Evolutionary conservation across 2,113 vertebrate genomes (phyloP), one percentile per base, ranked within the genome.

Genomic region (Erpornis zantholeuca): DNA sequence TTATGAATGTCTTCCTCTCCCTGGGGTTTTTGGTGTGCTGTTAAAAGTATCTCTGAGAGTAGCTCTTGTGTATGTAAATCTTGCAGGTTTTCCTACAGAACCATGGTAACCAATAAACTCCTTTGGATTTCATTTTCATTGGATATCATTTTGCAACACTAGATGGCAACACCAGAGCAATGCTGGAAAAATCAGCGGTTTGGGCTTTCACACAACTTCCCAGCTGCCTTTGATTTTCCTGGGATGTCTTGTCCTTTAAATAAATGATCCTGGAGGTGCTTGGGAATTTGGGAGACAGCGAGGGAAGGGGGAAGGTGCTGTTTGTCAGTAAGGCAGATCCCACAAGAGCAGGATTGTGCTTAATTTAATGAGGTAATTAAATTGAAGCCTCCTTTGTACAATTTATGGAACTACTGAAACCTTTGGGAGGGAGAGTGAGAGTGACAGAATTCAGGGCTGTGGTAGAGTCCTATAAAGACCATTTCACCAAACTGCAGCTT

Each of bases 361-460:
- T 42, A 28, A 59, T 86, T 88, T 64, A 82, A 79, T 85, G 45
- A 64, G 10, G 36, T 78, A 44, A 94, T 85, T 52, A 72, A 71
- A 42, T 9, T 22, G 35, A 50, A 90, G 19, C 42, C 29, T 82
- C 33, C 15, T 86, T 20, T 16, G 19, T 65, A 60, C 40, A 40
- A 31, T 75, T 75, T 78, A 22, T 63, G 45, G 27, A 75, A 23
- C 42, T 72, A 2, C 50, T 65, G 57, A 10, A 35, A 17, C 23
- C 24, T 6, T 6, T 38, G n/a, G 36, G 72, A 83, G 33, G 53
- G 36, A 59, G 44, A 42, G 50, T 50, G 36, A 59, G 44, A 42
- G 50, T 50, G 45, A 80, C 38, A 54, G 25, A 76, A 44, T 36
- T 14, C 15, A 44, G 24, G 27, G 17, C 27, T n/a, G 3, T 3